These are phyloP conservation scores for Prenolepis imparis DNA, from an alignment of 2,888 invertebrate species.

Conservation along the genomic window DNA sequence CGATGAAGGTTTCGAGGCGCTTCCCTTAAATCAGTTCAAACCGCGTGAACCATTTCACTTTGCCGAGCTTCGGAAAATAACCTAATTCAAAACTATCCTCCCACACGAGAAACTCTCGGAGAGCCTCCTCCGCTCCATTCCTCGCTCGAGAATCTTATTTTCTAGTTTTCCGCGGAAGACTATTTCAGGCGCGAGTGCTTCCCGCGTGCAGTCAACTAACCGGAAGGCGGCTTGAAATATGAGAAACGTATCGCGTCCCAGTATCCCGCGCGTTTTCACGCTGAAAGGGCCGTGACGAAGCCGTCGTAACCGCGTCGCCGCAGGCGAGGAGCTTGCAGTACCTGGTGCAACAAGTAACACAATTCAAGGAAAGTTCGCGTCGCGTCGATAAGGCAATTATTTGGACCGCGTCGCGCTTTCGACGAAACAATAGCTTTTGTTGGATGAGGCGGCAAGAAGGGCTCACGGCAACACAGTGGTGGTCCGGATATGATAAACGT, in stretches of 20 bases:
- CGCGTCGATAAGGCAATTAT: constrained; percentile 76
- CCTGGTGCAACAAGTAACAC: constrained; percentile 74
- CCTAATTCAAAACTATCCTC: constrained; percentile 40
- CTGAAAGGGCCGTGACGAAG: constrained; percentile 55
- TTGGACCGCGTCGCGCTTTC: constrained; percentile 67
- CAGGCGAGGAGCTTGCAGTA: constrained; percentile 57
- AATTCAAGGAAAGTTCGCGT: constrained; percentile 75
- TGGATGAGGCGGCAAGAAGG: constrained; percentile 63
- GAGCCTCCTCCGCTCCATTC: constrained; percentile 17
- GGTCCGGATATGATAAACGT: constrained; percentile 57
- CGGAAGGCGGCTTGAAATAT: constrained; percentile 64
- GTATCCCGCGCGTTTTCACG: constrained; percentile 64
- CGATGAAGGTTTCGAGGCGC: not conserved
- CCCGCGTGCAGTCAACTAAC: constrained; percentile 28
- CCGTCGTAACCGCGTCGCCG: constrained; percentile 32
- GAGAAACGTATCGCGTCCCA: constrained; percentile 69
- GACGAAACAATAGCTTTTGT: constrained; percentile 75
- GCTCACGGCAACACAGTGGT: constrained; percentile 63
- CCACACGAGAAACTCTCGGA: constrained; percentile 20
- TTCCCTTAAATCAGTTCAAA: constrained; percentile 15
- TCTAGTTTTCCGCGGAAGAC: constrained; percentile 50
- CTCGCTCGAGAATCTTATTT: constrained; percentile 56
- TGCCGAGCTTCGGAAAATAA: constrained; percentile 2
- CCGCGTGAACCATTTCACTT: not conserved
- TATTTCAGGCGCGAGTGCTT: constrained; percentile 38